A percentile compares a stretch with the other conserved stretches of the same genome.
Conservation (phyloP, 2,888 invertebrate genomes). For the Drosophila fungiperda region DNA sequence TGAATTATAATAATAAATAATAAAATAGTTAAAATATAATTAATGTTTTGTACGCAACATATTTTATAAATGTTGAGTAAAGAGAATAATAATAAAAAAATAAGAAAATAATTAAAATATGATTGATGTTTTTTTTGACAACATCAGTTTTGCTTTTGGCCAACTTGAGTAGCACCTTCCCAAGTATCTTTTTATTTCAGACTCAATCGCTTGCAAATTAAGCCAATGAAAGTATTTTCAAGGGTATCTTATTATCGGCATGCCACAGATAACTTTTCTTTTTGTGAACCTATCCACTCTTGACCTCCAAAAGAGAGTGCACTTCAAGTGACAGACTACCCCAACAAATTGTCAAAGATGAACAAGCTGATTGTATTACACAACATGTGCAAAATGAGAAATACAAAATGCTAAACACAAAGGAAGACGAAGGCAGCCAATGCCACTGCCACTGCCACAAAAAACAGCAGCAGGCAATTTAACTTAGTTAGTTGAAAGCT, state of each 20-base stretch:
- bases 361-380: slow-evolving; percentile 38
- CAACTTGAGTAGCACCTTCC: not conserved
- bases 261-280: not conserved
- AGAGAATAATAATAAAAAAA: too few relatives aligned
- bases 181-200: not conserved
- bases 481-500: slow-evolving; percentile 49
- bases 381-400: slow-evolving; percentile 62
- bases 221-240: not conserved
- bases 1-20: too few relatives aligned
- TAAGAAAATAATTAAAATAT: not conserved
- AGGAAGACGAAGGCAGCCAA: not conserved
- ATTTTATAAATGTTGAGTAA: too few relatives aligned
- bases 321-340: slow-evolving; percentile 20
- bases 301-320: not conserved
- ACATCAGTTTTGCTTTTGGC: not conserved
- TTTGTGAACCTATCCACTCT: not conserved
- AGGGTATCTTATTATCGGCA: not conserved
- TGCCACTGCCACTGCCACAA: not conserved
- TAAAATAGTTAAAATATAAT: too few relatives aligned
- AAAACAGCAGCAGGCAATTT: slow-evolving; percentile 35
- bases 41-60: too few relatives aligned
- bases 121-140: too few relatives aligned
- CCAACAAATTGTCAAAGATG: slow-evolving; percentile 5
- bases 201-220: not conserved
- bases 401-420: not conserved